Percentiles rank a stretch among this genome's conserved stretches.
Evolutionary conservation across 2,113 vertebrate genomes (phyloP).

Genomic region (Podarcis raffonei): DNA sequence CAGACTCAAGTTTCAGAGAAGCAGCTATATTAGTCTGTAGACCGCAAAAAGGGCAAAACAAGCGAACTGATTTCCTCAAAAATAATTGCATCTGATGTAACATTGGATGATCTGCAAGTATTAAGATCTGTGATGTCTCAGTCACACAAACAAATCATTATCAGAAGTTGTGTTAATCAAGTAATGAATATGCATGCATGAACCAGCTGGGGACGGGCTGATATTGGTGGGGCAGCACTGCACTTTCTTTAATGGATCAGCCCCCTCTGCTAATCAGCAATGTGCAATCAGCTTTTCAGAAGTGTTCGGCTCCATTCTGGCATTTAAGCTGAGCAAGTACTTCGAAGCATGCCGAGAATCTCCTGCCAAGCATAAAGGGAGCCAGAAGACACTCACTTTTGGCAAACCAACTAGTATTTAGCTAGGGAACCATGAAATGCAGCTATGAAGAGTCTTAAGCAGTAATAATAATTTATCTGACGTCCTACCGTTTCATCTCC

Average conservation of each 20-base stretch:
- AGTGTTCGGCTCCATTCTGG: neutral
- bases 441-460: neutral
- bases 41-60: neutral
- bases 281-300: neutral
- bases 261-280: neutral
- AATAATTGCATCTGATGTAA: neutral
- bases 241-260: too few relatives aligned
- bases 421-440: neutral
- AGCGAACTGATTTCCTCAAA: neutral
- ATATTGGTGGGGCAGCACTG: too few relatives aligned
- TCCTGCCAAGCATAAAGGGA: neutral
- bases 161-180: neutral
- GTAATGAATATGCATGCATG: too few relatives aligned
- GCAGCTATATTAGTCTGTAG: neutral
- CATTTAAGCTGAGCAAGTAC: conserved; percentile 8
- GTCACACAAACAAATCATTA: neutral
- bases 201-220: neutral
- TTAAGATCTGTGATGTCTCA: neutral
- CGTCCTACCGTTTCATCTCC: neutral
- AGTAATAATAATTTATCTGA: neutral
- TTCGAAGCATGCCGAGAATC: neutral
- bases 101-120: neutral
- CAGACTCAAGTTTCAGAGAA: neutral
- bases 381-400: neutral
- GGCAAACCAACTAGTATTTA: neutral